Percentiles rank a stretch among this genome's conserved stretches.
These are phyloP conservation scores for Drosophila subpulchrella DNA, from an alignment of 1,140 invertebrate genomes.

Conservation along the genomic window DNA sequence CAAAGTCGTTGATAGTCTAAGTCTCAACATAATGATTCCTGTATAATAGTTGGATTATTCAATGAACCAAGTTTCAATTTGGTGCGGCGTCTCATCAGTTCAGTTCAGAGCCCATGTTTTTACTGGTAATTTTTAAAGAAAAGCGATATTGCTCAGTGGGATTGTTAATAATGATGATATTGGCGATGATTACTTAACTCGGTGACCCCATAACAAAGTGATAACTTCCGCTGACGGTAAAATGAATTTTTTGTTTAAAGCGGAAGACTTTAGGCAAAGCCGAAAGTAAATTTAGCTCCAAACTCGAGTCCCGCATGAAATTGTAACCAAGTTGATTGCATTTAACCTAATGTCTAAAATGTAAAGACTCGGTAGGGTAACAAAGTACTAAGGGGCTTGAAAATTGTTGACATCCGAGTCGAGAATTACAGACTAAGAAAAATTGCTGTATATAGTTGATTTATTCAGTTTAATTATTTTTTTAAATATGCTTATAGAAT, in stretches of 20 bases:
- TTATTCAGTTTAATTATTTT: not conserved
- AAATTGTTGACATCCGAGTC: constrained; percentile 48
- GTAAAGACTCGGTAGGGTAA: constrained; percentile 4
- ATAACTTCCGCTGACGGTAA: constrained; percentile 25
- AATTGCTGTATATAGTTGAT: not conserved
- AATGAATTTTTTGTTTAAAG: constrained; percentile 2
- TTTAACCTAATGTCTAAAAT: constrained; percentile 35
- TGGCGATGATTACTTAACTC: constrained; percentile 18
- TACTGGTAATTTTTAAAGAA: constrained; percentile 5
- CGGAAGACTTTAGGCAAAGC: constrained; percentile 5
- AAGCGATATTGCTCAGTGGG: not conserved
- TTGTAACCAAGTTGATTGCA: constrained; percentile 41
- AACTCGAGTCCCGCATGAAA: constrained; percentile 28
- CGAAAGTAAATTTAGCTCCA: constrained; percentile 10
- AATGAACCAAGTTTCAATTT: constrained; percentile 1
- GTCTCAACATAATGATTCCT: not conserved
- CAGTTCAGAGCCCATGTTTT: constrained; percentile 10
- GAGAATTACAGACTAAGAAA: constrained; percentile 20
- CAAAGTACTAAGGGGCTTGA: not conserved
- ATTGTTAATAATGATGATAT: constrained; percentile 6
- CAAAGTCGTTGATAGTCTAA: not conserved
- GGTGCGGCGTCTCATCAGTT: too few relatives aligned
- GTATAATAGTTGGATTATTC: not conserved
- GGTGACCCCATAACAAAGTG: constrained; percentile 16
- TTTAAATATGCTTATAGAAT: too few relatives aligned